Evolutionary conservation across 2,113 vertebrate species (phyloP).

Genomic region (Stictonetta naevosa): DNA sequence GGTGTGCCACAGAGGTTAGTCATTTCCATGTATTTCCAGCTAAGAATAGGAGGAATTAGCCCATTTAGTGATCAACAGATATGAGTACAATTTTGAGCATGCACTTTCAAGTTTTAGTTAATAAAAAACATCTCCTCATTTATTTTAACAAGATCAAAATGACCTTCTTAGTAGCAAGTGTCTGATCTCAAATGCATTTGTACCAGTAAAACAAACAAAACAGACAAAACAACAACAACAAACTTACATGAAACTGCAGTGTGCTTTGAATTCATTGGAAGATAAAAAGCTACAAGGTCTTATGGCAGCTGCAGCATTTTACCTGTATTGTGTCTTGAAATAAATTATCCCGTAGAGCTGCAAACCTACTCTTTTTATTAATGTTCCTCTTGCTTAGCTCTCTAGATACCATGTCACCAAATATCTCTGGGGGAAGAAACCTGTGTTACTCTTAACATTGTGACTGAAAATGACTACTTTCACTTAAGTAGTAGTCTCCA

Average conservation of each 20-base stretch:
- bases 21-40: not conserved
- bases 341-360: not conserved
- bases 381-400: not conserved
- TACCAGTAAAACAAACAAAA: not conserved
- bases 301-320: not conserved
- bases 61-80: not conserved
- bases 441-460: not conserved
- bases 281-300: not conserved
- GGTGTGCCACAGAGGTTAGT: slow-evolving; percentile 75
- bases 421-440: not conserved
- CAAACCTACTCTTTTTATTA: slow-evolving; percentile 7
- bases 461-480: not conserved
- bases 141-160: not conserved
- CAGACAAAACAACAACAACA: not conserved
- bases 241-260: not conserved
- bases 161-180: not conserved
- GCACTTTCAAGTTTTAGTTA: not conserved
- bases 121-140: not conserved
- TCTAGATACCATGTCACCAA: not conserved
- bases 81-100: not conserved
- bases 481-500: not conserved
- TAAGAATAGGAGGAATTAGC: not conserved
- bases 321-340: not conserved
- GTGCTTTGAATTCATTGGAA: not conserved
- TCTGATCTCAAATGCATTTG: not conserved